A percentile compares a stretch with the other conserved stretches of the same genome.
Evolutionary conservation across 2,888 invertebrate species (phyloP).

Genomic region (Spisula solida): DNA sequence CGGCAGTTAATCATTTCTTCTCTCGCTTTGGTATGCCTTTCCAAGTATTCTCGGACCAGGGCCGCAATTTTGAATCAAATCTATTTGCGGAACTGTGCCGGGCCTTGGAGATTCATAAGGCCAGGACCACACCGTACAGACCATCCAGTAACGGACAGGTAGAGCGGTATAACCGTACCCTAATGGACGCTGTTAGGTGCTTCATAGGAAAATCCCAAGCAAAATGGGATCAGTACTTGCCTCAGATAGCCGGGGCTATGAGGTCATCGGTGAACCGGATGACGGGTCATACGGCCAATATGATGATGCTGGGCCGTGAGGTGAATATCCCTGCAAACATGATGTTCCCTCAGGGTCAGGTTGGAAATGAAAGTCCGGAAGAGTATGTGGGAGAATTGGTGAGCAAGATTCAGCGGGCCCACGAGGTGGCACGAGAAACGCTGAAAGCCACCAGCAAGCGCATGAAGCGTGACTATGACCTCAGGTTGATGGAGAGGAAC

Average conservation of each 20-base stretch:
- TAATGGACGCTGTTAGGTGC: conserved; percentile 56
- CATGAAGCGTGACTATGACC: conserved; percentile 58
- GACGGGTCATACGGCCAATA: conserved; percentile 35
- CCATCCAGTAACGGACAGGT: conserved; percentile 32
- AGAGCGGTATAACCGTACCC: conserved; percentile 35
- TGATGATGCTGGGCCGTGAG: conserved; percentile 27
- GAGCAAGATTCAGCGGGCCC: background rate
- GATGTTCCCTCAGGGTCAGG: conserved; percentile 37
- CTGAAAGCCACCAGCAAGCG: background rate
- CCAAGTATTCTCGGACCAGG: conserved; percentile 34
- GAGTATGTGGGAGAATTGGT: background rate
- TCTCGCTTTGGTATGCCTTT: conserved; percentile 23
- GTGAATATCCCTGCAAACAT: background rate
- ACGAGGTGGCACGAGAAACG: background rate
- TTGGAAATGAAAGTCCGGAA: too few species aligned
- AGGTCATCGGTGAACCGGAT: background rate
- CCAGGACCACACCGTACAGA: conserved; percentile 13
- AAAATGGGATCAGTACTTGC: background rate
- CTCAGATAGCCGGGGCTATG: background rate
- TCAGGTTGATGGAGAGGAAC: conserved; percentile 29
- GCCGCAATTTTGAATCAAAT: conserved; percentile 9
- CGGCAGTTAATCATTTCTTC: conserved; percentile 32
- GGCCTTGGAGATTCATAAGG: conserved; percentile 2
- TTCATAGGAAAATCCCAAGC: background rate
- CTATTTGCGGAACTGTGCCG: background rate